Evolutionary conservation across 1,140 invertebrate genomes (phyloP), one percentile per base, ranked within the genome.

Genomic region (Aphaenogaster floridana): DNA sequence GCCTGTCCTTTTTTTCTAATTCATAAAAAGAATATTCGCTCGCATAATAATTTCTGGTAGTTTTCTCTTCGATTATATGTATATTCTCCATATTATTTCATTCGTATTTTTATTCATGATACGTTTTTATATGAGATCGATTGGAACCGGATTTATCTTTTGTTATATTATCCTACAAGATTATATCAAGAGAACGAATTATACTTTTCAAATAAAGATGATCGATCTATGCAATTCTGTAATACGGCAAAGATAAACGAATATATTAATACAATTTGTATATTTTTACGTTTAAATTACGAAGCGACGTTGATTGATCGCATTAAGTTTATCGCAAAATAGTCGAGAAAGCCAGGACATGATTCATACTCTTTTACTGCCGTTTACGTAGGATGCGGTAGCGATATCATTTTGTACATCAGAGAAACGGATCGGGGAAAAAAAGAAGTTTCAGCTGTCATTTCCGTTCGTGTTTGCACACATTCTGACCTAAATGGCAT

Each of bases 1-100:
- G 36, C 15, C 52, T 21, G 13, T 48, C 64, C 17, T 61, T 28
- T 28, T n/a, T 42, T 61, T 42, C 42, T 48, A 28, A 79, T 64
- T 64, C 5, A 50, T 48, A n/a, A 64, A 78, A 66, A 66, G 9
- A 48, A 36, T 48, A n/a, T 28, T 80, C 42, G 13, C 6, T 63
- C 15, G 13, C 13, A 7, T 64, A 17, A 66, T 17, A 50, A 17
- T 66, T 50, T 79, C 39, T n/a, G 9, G 6, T 34, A 61, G 17
- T 17, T 28, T 59, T 45, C 39, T 39, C 7, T 28, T 17, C 28
- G 15, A 64, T 64, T 13, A 52, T 36, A n/a, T 17, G 17, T 39
- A 21, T 15, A 39, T 57, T 7, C 34, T 17, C 15, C 2, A 2
- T 17, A 11, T 39, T 69, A 57, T 59, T 42, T 59, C 6, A 42